A percentile compares a stretch with the other conserved stretches of the same genome.
Evolutionary conservation across 2,113 vertebrate genomes (phyloP).

Genomic region (Nematolebias whitei): DNA sequence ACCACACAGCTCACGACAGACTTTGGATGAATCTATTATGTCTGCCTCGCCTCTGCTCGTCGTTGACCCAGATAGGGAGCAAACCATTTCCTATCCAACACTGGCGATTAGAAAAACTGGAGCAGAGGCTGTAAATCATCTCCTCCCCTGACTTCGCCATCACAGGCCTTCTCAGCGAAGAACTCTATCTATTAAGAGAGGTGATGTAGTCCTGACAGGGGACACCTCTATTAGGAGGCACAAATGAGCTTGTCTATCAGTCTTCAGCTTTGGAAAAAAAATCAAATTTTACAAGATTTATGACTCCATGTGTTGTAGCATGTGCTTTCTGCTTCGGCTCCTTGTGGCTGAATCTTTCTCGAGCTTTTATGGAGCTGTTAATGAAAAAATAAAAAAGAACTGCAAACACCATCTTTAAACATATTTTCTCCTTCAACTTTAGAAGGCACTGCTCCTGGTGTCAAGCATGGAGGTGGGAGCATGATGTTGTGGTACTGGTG

Average conservation of each 20-base stretch:
- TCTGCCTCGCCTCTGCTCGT: constrained; percentile 51
- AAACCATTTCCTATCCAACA: constrained; percentile 62
- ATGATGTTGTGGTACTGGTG: too few species aligned
- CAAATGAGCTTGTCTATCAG: constrained; percentile 54
- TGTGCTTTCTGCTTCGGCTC: neutral
- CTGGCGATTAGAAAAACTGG: constrained; percentile 70
- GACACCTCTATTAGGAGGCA: constrained; percentile 69
- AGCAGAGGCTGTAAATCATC: constrained; percentile 74
- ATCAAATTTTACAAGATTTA: neutral
- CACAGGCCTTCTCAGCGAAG: constrained; percentile 46
- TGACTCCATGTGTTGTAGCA: neutral
- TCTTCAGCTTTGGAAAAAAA: constrained; percentile 14
- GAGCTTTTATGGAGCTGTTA: neutral
- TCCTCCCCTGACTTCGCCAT: constrained; percentile 61
- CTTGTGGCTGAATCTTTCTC: neutral
- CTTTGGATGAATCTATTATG: constrained; percentile 62
- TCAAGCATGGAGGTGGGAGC: too few species aligned
- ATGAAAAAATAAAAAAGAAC: neutral
- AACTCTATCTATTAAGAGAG: constrained; percentile 67
- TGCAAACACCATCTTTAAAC: neutral
- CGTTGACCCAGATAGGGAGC: constrained; percentile 69
- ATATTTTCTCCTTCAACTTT: neutral
- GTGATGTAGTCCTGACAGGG: constrained; percentile 67
- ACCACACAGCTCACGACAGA: constrained; percentile 19
- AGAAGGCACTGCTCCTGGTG: too few species aligned